Evolutionary conservation across 2,113 vertebrate species (phyloP).

Genomic region (Centropristis striata): DNA sequence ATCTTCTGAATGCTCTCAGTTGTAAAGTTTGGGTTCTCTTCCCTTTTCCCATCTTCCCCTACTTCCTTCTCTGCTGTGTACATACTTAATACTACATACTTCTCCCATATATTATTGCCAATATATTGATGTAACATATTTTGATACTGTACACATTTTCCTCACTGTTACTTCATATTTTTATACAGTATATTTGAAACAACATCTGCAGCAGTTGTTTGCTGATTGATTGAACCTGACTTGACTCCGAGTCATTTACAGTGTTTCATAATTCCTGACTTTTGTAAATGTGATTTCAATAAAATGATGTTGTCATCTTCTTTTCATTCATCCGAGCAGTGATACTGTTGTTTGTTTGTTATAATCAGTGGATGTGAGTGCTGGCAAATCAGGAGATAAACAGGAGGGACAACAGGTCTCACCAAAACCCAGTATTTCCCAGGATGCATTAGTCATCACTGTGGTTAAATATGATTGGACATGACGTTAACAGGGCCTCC

Average conservation of each 20-base stretch:
- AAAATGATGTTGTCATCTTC: neutral
- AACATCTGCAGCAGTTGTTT: neutral
- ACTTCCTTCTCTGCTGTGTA: neutral
- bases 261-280: neutral
- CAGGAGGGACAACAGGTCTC: slow-evolving; percentile 16
- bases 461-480: neutral
- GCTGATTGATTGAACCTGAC: neutral
- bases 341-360: neutral
- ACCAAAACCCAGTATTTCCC: slow-evolving; percentile 22
- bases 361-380: neutral
- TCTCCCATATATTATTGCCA: neutral
- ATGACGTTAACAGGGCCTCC: neutral
- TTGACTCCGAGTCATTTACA: neutral
- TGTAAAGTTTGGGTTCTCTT: too few species aligned
- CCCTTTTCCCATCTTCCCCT: neutral
- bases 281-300: slow-evolving; percentile 31
- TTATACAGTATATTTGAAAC: neutral
- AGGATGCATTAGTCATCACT: slow-evolving; percentile 17
- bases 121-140: slow-evolving; percentile 9
- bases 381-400: slow-evolving; percentile 44
- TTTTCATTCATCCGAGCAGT: neutral
- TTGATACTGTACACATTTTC: neutral
- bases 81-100: neutral
- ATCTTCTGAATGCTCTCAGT: too few species aligned
- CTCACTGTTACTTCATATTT: neutral